Conservation (phyloP, 1,140 invertebrate species). For the Nasonia longicornis region DNA sequence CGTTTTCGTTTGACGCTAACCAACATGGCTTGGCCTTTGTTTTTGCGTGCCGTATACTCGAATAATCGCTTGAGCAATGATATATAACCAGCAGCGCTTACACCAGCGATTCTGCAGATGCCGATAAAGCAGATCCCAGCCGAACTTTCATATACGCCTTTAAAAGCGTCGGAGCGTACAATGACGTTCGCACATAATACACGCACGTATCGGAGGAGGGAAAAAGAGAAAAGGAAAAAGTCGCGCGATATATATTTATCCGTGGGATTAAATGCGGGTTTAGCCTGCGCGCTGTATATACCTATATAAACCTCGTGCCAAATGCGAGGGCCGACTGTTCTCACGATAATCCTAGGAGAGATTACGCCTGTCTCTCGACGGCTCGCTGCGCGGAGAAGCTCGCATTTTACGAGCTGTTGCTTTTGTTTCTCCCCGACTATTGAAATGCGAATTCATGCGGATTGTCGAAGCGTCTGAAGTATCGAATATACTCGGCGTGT, state of each 20-base stretch:
- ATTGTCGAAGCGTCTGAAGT: not conserved
- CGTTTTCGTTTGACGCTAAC: slow-evolving; percentile 11
- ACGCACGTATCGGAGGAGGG: no score
- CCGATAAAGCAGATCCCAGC: not conserved
- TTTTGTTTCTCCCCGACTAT: not conserved
- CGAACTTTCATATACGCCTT: not conserved
- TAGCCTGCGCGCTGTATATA: not conserved
- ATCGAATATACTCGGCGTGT: not conserved
- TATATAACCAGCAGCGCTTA: not conserved
- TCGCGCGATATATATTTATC: slow-evolving; percentile 28
- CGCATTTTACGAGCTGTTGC: slow-evolving; percentile 9
- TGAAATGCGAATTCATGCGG: not conserved
- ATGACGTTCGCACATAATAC: not conserved
- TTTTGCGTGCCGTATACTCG: not conserved
- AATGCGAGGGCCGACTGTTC: not conserved
- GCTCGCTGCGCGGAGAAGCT: not conserved
- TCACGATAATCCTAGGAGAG: slow-evolving; percentile 29
- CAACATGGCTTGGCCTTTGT: not conserved
- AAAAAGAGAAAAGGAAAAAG: slow-evolving; percentile 13
- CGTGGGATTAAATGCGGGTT: not conserved
- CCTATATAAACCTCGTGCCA: not conserved
- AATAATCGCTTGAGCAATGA: slow-evolving; percentile 9
- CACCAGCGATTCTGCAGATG: not conserved
- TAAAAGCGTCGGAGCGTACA: not conserved
- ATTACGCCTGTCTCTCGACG: slow-evolving; percentile 17